Base-by-base conservation (phyloP, 2,888 invertebrate species). In the Junonia oenone region DNA sequence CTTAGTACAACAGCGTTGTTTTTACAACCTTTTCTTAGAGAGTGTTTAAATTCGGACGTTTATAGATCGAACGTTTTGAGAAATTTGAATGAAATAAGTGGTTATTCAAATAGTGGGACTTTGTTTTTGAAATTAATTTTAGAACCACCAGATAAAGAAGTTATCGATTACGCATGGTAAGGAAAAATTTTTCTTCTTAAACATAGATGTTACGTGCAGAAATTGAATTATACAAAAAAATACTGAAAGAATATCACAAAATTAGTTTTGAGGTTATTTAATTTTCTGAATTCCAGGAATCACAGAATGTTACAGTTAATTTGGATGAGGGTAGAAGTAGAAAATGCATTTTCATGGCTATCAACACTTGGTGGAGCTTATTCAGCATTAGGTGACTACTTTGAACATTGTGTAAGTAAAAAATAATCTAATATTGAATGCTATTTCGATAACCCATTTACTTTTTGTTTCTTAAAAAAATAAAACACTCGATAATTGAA, bases 341-440 rank as follows among this genome's bases (percentile, higher is more conserved):
- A 97, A 66, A 92, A 95, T 83, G 92, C 96, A 26, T 93, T 98
- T 91, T 97, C 98, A 14, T 98, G 98, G 97, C 83, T 99, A 19
- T 99, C 98, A 15, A 99, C 99, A 0, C 91, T 99, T 13, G 99
- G 99, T 2, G 99, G 99, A 45, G 99, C 98, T 1, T 99, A 96
- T 81, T 99, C 99, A 1, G 96, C 98, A 0, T 90, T 99, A 51
- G 99, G 99, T 1, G 98, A 99, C 75, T 94, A 96, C 71, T 95
- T 95, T 80, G 86, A 91, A 51, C 86, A 93, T 70, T 97, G 95
- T 89, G 96, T 96, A 91, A 91, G 93, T 86, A 55, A n/a, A n/a
- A n/a, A n/a, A n/a, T n/a, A n/a, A n/a, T n/a, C n/a, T n/a, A n/a
- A n/a, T n/a, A n/a, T n/a, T n/a, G n/a, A n/a, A n/a, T n/a, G n/a